Conservation (phyloP, 2,888 invertebrate genomes). For the Metalampra italica region DNA sequence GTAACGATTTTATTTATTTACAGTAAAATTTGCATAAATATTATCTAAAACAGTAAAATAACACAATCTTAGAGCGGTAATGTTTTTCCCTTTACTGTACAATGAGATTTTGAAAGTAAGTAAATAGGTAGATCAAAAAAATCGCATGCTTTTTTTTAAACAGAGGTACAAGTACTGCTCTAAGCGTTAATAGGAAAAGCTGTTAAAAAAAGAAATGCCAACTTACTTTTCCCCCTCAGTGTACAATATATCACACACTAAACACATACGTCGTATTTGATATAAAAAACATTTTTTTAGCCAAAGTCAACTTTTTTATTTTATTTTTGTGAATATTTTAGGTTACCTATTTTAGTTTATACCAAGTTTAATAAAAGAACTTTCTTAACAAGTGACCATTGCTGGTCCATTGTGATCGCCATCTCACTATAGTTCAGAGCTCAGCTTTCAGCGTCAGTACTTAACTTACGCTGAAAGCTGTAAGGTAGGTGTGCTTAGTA, state of each 20-base stretch:
- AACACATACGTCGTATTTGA: background rate
- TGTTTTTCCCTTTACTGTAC: conserved; percentile 74
- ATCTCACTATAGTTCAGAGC: too few relatives aligned
- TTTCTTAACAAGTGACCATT: too few relatives aligned
- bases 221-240: conserved; percentile 78
- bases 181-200: conserved; percentile 58
- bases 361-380: too few relatives aligned
- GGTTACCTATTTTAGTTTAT: too few relatives aligned
- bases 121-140: conserved; percentile 22
- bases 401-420: too few relatives aligned
- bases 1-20: background rate
- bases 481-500: too few relatives aligned
- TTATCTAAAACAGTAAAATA: conserved; percentile 18
- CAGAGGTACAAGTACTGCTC: conserved; percentile 57
- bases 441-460: too few relatives aligned
- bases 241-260: conserved; percentile 66
- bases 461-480: too few relatives aligned
- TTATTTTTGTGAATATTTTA: background rate
- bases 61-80: conserved; percentile 66
- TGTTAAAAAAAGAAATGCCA: conserved; percentile 40
- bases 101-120: conserved; percentile 33
- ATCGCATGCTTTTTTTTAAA: conserved; percentile 52
- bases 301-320: too few relatives aligned
- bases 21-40: conserved; percentile 1
- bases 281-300: too few relatives aligned